Conservation (phyloP, 2,888 invertebrate genomes). For the Campaea margaritaria region DNA sequence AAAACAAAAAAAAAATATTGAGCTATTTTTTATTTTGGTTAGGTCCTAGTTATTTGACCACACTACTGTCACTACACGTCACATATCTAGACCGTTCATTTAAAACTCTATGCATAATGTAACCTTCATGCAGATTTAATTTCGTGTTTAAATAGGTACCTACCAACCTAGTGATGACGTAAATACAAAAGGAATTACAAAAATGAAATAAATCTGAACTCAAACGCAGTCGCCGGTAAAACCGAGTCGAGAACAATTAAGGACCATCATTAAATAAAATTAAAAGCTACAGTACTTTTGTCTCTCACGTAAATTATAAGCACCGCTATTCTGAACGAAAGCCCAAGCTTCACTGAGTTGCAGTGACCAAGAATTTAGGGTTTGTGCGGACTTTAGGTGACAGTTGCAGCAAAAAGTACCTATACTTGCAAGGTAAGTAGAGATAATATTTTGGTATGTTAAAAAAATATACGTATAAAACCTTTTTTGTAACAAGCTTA, state of each 20-base stretch:
- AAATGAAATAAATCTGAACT: background rate
- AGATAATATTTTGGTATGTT: too few species aligned
- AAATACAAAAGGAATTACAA: background rate
- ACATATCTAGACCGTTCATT: too few species aligned
- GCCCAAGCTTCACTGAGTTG: conserved; percentile 17
- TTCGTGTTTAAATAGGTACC: too few species aligned
- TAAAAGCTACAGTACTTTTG: conserved; percentile 22
- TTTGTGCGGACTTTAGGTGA: background rate
- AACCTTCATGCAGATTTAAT: too few species aligned
- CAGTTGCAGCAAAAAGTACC: background rate
- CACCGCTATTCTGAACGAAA: conserved; percentile 13
- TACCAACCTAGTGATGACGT: too few species aligned
- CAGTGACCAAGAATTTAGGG: conserved; percentile 10
- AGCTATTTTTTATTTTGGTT: too few species aligned
- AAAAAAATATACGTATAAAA: background rate
- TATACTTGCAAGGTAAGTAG: too few species aligned
- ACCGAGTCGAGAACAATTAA: conserved; percentile 8
- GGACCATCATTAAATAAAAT: conserved; percentile 23
- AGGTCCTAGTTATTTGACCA: too few species aligned
- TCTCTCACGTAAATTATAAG: conserved; percentile 24
- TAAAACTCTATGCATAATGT: too few species aligned
- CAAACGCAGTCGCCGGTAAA: conserved; percentile 7
- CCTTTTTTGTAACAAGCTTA: too few species aligned
- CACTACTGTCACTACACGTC: too few species aligned
- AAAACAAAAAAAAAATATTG: too few species aligned